Evolutionary conservation across 2,888 invertebrate species (phyloP).

Genomic region (Pimpla rufipes): DNA sequence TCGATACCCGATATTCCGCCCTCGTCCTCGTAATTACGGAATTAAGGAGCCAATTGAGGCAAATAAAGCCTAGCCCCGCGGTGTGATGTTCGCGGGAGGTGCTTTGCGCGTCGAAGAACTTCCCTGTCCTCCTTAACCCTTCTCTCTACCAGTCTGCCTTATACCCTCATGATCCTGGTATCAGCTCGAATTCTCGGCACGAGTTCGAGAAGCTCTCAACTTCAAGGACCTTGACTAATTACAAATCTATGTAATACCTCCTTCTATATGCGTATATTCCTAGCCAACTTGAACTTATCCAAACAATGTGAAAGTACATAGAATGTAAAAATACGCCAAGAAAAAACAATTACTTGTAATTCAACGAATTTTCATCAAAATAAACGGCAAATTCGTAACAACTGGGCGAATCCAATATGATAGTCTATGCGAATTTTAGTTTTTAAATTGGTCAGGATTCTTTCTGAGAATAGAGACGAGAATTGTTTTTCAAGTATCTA

Average conservation of each 20-base stretch:
- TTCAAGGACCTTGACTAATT: conserved; percentile 8
- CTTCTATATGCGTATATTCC: not conserved
- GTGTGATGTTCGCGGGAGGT: conserved; percentile 42
- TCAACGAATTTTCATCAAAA: too few relatives aligned
- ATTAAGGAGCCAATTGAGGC: conserved; percentile 66
- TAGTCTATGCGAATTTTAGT: too few relatives aligned
- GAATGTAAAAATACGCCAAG: not conserved
- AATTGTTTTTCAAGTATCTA: too few relatives aligned
- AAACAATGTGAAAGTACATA: not conserved
- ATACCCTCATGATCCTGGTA: conserved; percentile 40
- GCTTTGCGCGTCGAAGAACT: not conserved
- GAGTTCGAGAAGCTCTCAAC: conserved; percentile 35
- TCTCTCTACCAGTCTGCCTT: not conserved
- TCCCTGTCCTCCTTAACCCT: conserved; percentile 19
- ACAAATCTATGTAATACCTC: conserved; percentile 13
- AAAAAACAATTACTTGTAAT: too few relatives aligned
- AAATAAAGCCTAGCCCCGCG: conserved; percentile 50
- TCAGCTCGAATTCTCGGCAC: conserved; percentile 23
- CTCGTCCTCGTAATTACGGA: conserved; percentile 59
- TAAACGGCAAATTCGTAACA: too few relatives aligned
- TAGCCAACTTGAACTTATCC: not conserved
- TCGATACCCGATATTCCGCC: not conserved
- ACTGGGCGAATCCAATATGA: too few relatives aligned
- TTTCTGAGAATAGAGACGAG: too few relatives aligned
- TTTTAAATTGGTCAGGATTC: too few relatives aligned